Conservation (phyloP, 2,797 vertebrate genomes). For the Galaxias olidus region DNA sequence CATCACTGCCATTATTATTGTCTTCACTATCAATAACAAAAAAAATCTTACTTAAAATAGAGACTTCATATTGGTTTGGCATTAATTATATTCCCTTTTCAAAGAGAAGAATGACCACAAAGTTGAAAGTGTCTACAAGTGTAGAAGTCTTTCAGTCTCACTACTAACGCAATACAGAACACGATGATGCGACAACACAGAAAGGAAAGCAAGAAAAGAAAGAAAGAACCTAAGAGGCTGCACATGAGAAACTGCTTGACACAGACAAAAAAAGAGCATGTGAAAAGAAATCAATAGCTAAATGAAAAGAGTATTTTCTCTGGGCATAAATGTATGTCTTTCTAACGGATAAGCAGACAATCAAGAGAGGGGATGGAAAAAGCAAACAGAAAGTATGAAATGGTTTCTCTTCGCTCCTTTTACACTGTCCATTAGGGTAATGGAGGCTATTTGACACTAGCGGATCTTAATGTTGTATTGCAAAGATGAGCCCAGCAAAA, state of each 20-base stretch:
- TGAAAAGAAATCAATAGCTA: constrained; percentile 49
- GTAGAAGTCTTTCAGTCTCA: constrained; percentile 50
- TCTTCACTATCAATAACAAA: too few relatives aligned
- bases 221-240: background rate
- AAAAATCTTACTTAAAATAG: background rate
- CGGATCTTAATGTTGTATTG: constrained; percentile 42
- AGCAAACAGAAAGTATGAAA: constrained; percentile 50
- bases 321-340: constrained; percentile 53
- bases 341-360: constrained; percentile 57
- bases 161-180: constrained; percentile 41
- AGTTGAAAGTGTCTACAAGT: constrained; percentile 54
- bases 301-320: constrained; percentile 40
- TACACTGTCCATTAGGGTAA: constrained; percentile 49
- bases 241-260: constrained; percentile 22
- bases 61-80: background rate
- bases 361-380: constrained; percentile 48
- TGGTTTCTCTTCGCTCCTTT: constrained; percentile 37
- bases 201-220: constrained; percentile 34
- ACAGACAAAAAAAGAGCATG: constrained; percentile 34
- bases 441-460: constrained; percentile 45
- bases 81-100: background rate
- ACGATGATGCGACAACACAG: constrained; percentile 36
- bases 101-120: constrained; percentile 54
- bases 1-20: constrained; percentile 12
- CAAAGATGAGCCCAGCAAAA: background rate